These are phyloP conservation scores for Drosophila tanythrix DNA, from an alignment of 2,888 invertebrate genomes.

Conservation along the genomic window DNA sequence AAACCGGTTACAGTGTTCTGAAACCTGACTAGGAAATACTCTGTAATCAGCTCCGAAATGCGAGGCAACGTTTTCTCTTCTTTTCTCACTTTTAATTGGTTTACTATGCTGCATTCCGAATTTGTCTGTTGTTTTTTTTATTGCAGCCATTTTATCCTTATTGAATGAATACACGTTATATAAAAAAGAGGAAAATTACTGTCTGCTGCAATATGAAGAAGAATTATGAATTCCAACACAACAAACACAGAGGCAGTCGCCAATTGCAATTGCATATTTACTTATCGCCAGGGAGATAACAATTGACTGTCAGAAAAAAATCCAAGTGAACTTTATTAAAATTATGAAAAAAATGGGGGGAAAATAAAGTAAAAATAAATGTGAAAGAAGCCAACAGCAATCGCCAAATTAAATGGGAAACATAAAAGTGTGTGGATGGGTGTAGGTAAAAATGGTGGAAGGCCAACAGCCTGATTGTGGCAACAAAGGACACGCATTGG, in stretches of 20 bases:
- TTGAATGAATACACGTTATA: neutral
- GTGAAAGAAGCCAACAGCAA: slow-evolving; percentile 51
- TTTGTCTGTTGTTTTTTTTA: neutral
- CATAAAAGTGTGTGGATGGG: slow-evolving; percentile 21
- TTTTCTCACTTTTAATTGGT: neutral
- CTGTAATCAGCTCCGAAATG: neutral
- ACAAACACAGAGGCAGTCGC: slow-evolving; percentile 43
- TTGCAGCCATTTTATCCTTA: neutral
- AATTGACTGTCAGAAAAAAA: slow-evolving; percentile 68
- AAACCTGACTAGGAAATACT: neutral
- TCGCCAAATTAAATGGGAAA: slow-evolving; percentile 72
- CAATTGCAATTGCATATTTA: slow-evolving; percentile 72
- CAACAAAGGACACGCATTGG: slow-evolving; percentile 70
- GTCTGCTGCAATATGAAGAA: slow-evolving; percentile 3
- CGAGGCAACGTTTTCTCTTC: neutral
- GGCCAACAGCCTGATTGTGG: slow-evolving; percentile 43
- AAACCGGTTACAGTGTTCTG: neutral
- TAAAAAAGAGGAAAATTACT: slow-evolving; percentile 11
- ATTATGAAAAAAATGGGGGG: slow-evolving; percentile 53
- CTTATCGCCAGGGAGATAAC: slow-evolving; percentile 72
- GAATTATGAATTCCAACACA: slow-evolving; percentile 54
- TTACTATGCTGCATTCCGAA: neutral
- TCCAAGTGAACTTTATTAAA: slow-evolving; percentile 74
- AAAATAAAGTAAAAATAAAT: slow-evolving; percentile 22
- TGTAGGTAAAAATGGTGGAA: slow-evolving; percentile 18